Conservation (phyloP, 2,888 invertebrate genomes). For the Uloborus plumipes region DNA sequence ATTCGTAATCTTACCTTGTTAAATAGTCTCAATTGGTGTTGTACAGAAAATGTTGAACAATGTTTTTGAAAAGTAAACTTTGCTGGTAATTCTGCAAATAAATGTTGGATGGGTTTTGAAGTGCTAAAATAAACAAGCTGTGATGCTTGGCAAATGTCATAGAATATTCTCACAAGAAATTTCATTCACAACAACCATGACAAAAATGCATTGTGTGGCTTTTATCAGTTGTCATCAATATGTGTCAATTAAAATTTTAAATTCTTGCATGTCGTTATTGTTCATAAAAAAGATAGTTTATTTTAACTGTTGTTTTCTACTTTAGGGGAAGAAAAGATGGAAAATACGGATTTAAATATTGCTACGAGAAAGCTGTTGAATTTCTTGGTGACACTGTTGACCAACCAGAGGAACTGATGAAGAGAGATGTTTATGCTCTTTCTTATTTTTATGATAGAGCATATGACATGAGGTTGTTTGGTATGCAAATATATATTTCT, state of each 20-base stretch:
- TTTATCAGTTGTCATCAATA: no score
- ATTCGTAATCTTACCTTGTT: no score
- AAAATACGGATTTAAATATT: conserved; percentile 67
- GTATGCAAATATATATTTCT: conserved; percentile 68
- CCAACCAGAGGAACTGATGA: conserved; percentile 76
- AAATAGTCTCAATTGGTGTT: no score
- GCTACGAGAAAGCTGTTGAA: conserved; percentile 67
- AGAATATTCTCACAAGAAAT: no score
- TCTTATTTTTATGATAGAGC: conserved; percentile 96
- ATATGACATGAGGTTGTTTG: conserved; percentile 84
- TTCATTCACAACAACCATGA: no score
- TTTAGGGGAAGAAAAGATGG: conserved; percentile 50
- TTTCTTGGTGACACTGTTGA: conserved; percentile 70
- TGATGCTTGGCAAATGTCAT: no score
- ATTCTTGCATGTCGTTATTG: neutral
- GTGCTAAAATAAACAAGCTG: no score
- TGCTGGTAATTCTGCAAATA: no score
- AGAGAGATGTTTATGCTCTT: conserved; percentile 83
- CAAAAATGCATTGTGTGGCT: no score
- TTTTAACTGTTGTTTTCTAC: neutral
- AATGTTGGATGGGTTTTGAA: no score
- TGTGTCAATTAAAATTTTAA: conserved; percentile 10
- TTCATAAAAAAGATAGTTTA: neutral
- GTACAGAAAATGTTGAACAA: no score
- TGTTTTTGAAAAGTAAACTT: no score